Evolutionary conservation across 2,113 vertebrate genomes (phyloP).

Genomic region (Pteronura brasiliensis): DNA sequence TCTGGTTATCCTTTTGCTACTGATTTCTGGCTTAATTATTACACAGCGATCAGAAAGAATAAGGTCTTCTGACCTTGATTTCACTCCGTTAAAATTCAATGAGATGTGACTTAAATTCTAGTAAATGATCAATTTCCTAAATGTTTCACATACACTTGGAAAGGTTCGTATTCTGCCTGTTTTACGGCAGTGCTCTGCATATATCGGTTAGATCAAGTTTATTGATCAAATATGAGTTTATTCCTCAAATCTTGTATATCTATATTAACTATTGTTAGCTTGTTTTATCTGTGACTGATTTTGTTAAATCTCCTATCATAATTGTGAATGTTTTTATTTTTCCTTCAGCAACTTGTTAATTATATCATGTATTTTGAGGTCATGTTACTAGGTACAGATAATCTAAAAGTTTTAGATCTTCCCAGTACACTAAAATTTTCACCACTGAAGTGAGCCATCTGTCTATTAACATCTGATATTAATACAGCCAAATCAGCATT

Average conservation of each 20-base stretch:
- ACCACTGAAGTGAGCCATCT: neutral
- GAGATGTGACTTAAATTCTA: neutral
- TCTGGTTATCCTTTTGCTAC: neutral
- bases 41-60: neutral
- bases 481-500: neutral
- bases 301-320: neutral
- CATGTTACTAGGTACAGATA: neutral
- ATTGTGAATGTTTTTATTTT: neutral
- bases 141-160: neutral
- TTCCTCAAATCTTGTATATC: neutral
- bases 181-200: neutral
- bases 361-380: neutral
- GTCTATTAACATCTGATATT: neutral
- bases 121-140: neutral
- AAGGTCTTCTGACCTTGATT: neutral
- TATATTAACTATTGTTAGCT: neutral
- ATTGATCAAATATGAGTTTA: too few species aligned
- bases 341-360: neutral
- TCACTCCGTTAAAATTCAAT: neutral
- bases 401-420: neutral
- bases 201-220: neutral
- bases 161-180: neutral
- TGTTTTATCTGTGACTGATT: neutral
- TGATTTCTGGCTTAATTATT: neutral
- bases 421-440: neutral